Percentiles rank a stretch among this genome's conserved stretches.
These are phyloP conservation scores for Ophion costatus DNA, from an alignment of 2,888 invertebrate species.

Conservation along the genomic window DNA sequence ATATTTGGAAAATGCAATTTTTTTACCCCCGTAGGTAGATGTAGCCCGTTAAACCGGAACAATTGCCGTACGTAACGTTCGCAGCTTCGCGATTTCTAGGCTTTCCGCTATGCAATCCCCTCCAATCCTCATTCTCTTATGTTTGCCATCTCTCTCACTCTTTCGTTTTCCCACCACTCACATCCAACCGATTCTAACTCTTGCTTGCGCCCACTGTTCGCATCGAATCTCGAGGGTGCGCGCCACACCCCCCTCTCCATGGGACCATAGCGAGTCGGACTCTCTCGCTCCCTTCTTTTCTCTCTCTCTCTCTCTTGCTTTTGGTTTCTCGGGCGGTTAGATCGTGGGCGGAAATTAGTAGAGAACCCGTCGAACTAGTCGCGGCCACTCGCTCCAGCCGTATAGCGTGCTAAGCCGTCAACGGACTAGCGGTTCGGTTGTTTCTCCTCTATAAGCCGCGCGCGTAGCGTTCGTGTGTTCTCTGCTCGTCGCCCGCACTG, in stretches of 20 bases:
- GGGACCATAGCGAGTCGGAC: slow-evolving; percentile 3
- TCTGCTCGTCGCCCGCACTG: slow-evolving; percentile 15
- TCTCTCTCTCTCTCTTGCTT: slow-evolving; percentile 37
- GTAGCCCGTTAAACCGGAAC: background rate
- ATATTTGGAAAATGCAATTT: no score
- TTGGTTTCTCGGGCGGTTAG: slow-evolving; percentile 62
- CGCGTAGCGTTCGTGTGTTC: slow-evolving; percentile 27
- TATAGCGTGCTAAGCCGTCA: slow-evolving; percentile 66
- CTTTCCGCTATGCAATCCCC: slow-evolving; percentile 24
- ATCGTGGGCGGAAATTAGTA: slow-evolving; percentile 80
- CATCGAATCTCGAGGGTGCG: slow-evolving; percentile 33
- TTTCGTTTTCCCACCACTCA: slow-evolving; percentile 41
- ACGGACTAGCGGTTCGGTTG: slow-evolving; percentile 57
- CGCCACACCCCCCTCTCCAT: background rate
- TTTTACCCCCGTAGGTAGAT: no score
- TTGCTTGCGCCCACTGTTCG: background rate
- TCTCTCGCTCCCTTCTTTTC: slow-evolving; percentile 43
- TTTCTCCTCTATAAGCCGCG: slow-evolving; percentile 35
- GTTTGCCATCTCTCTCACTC: slow-evolving; percentile 24
- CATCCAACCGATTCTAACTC: slow-evolving; percentile 11
- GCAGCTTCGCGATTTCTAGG: slow-evolving; percentile 11
- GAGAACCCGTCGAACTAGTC: slow-evolving; percentile 79
- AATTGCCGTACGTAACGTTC: background rate
- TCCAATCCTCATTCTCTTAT: background rate
- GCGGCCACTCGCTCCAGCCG: slow-evolving; percentile 66